Conservation (phyloP, 1,140 invertebrate species). For the Lepidurus arcticus region DNA sequence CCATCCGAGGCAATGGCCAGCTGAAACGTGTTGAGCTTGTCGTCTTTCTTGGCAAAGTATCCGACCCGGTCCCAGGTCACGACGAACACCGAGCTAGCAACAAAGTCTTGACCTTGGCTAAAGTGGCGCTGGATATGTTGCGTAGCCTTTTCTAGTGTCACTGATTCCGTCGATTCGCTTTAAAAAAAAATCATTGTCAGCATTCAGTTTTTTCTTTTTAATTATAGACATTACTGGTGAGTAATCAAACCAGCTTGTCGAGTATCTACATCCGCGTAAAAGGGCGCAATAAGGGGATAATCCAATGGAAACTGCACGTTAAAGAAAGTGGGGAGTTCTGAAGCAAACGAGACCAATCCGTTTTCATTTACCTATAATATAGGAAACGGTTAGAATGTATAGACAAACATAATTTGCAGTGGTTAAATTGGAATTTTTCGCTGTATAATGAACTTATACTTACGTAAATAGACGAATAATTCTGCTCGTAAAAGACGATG, state of each 20-base stretch:
- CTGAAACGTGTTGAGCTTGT: conserved; percentile 74
- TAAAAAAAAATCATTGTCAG: conserved; percentile 29
- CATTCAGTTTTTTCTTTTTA: conserved; percentile 14
- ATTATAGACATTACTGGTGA: conserved; percentile 53
- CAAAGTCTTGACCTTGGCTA: conserved; percentile 59
- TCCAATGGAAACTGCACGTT: conserved; percentile 85
- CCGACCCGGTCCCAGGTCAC: conserved; percentile 70
- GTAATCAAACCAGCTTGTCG: conserved; percentile 65
- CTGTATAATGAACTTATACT: conserved; percentile 48
- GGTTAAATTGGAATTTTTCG: background rate
- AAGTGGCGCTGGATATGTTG: conserved; percentile 64
- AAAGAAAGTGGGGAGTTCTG: conserved; percentile 73
- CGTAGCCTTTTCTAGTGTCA: conserved; percentile 58
- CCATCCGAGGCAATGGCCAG: conserved; percentile 75
- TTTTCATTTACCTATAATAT: conserved; percentile 82
- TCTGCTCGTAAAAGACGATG: conserved; percentile 63
- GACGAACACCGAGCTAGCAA: conserved; percentile 59
- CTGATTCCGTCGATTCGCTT: conserved; percentile 61
- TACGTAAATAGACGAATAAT: conserved; percentile 65
- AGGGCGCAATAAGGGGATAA: conserved; percentile 80
- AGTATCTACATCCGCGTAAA: conserved; percentile 86
- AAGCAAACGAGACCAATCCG: conserved; percentile 82
- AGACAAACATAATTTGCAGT: background rate
- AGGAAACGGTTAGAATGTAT: conserved; percentile 34
- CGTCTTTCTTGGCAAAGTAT: conserved; percentile 53